These are phyloP conservation scores for Diarsia dahlii DNA, from an alignment of 2,888 invertebrate genomes.

Conservation along the genomic window DNA sequence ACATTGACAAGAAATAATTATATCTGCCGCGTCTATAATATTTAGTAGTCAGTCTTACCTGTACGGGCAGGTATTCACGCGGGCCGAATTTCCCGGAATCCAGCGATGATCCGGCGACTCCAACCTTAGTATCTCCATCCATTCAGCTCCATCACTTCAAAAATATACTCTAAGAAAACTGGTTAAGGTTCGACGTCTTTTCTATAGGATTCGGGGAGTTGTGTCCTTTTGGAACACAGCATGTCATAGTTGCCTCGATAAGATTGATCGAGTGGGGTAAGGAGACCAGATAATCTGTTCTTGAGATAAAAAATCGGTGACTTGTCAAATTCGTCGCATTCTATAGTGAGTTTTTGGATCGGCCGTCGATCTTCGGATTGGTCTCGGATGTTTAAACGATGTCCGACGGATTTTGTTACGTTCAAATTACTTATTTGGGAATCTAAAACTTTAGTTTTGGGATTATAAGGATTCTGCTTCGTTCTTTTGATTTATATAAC, in stretches of 20 bases:
- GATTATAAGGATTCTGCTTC: constrained; percentile 19
- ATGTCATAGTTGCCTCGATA: constrained; percentile 84
- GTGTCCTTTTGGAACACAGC: constrained; percentile 66
- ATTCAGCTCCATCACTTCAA: constrained; percentile 66
- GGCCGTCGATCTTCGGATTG: constrained; percentile 76
- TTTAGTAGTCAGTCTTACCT: constrained; percentile 77
- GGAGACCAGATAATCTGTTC: constrained; percentile 88
- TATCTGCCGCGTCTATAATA: constrained; percentile 73
- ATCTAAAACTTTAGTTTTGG: constrained; percentile 26
- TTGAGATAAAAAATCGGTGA: constrained; percentile 88
- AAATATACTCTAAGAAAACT: constrained; percentile 11
- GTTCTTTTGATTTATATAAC: neutral
- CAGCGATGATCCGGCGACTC: constrained; percentile 89
- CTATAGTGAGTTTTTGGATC: constrained; percentile 78
- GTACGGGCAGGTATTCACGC: constrained; percentile 90
- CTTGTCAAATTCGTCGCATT: constrained; percentile 90
- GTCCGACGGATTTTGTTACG: constrained; percentile 66
- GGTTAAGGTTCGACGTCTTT: constrained; percentile 63
- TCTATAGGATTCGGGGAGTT: constrained; percentile 38
- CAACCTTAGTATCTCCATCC: constrained; percentile 78
- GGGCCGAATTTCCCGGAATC: constrained; percentile 90
- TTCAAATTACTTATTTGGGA: constrained; percentile 53
- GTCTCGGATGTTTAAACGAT: constrained; percentile 74
- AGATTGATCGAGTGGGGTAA: constrained; percentile 91
- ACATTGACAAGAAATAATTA: neutral